Evolutionary conservation across 2,113 vertebrate species (phyloP).

Genomic region (Acrocephalus kingi): DNA sequence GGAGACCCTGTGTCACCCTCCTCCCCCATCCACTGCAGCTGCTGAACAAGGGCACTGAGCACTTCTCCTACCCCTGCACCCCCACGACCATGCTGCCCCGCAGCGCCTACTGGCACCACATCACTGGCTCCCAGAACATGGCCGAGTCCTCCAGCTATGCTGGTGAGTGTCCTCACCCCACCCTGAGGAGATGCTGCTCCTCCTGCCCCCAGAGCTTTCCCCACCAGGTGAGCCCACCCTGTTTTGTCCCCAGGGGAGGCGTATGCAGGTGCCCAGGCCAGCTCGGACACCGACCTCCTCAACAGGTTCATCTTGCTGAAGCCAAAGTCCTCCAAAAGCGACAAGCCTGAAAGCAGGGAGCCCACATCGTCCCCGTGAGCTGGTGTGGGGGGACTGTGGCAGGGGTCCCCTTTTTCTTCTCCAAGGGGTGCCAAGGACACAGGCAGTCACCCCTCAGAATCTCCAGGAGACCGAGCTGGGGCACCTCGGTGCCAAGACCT

Average conservation of each 20-base stretch:
- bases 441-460: not conserved
- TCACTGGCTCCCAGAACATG: constrained; percentile 85
- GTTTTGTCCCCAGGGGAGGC: constrained; percentile 64
- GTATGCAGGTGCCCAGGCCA: constrained; percentile 59
- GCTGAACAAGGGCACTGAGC: constrained; percentile 85
- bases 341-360: constrained; percentile 54
- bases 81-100: constrained; percentile 92
- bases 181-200: fast-evolving
- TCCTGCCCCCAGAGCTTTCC: not conserved
- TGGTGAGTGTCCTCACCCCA: constrained; percentile 61
- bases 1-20: not conserved
- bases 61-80: constrained; percentile 88
- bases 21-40: constrained; percentile 68
- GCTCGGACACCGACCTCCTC: constrained; percentile 77
- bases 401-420: not conserved
- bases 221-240: not conserved
- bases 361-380: constrained; percentile 61
- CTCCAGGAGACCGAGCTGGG: not conserved
- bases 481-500: not conserved
- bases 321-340: constrained; percentile 69
- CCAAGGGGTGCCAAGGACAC: not conserved
- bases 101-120: constrained; percentile 97
- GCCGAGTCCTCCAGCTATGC: constrained; percentile 74
- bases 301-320: constrained; percentile 78
- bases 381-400: fast-evolving